Evolutionary conservation across 2,797 vertebrate genomes (phyloP).

Genomic region (Furcifer pardalis): DNA sequence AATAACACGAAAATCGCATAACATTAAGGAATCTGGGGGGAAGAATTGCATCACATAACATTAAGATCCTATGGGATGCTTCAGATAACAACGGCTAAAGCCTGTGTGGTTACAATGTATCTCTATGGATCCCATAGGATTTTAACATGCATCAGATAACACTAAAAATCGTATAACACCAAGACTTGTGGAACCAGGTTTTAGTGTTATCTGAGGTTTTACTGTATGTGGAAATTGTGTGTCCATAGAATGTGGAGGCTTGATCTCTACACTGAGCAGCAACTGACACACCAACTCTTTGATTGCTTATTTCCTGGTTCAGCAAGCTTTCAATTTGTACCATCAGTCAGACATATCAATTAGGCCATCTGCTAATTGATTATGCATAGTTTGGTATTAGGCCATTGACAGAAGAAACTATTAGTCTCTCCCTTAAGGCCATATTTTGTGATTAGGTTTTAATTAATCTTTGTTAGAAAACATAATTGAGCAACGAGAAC

Average conservation of each 20-base stretch:
- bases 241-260: neutral
- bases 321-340: slow-evolving; percentile 13
- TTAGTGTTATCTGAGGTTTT: too few species aligned
- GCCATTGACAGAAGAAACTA: slow-evolving; percentile 32
- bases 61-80: too few species aligned
- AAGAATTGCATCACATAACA: too few species aligned
- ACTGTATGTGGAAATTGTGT: neutral
- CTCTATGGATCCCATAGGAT: too few species aligned
- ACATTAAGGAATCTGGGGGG: too few species aligned
- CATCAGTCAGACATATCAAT: slow-evolving; percentile 28
- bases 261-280: neutral
- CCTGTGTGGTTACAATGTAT: too few species aligned
- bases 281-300: neutral
- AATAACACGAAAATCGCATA: too few species aligned
- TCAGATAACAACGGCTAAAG: too few species aligned
- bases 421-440: slow-evolving; percentile 18
- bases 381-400: slow-evolving; percentile 26
- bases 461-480: slow-evolving; percentile 33
- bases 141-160: too few species aligned
- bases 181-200: too few species aligned
- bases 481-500: slow-evolving; percentile 11
- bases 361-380: slow-evolving; percentile 38
- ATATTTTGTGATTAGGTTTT: slow-evolving; percentile 30
- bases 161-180: too few species aligned
- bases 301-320: slow-evolving; percentile 9